phyloP scores from a whole-genome alignment of 2,113 vertebrate species.

The Elaphurus davidianus region DNA sequence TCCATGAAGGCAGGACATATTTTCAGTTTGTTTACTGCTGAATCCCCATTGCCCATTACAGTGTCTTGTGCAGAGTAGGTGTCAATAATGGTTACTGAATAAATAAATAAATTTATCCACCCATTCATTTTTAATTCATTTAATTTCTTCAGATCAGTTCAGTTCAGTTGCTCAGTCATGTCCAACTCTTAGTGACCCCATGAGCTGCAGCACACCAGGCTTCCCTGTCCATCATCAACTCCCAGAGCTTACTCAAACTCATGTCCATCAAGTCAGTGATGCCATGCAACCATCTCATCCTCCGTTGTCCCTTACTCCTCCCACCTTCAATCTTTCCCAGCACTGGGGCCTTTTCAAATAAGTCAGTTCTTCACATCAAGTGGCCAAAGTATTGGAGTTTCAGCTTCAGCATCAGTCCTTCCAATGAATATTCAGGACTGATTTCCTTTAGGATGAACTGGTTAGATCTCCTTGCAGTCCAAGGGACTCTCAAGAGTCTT shows the following conservation, averaged over 20 bases:
- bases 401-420: not conserved
- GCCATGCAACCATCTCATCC: not conserved
- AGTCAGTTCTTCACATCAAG: not conserved
- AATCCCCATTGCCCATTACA: not conserved
- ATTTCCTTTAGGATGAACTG: not conserved
- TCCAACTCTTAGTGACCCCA: accelerated
- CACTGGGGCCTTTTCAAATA: not conserved
- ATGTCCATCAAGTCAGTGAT: accelerated
- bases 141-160: not conserved
- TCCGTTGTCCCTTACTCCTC: not conserved
- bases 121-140: not conserved
- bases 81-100: not conserved
- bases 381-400: not conserved
- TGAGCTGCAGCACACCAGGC: accelerated
- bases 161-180: not conserved
- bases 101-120: not conserved
- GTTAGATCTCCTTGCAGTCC: not conserved
- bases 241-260: accelerated
- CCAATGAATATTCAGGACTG: not conserved
- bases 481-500: not conserved
- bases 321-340: not conserved
- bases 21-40: not conserved
- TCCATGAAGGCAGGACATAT: not conserved
- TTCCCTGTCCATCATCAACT: not conserved
- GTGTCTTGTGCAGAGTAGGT: not conserved